These are phyloP conservation scores for Antheraea mylitta DNA, from an alignment of 1,140 invertebrate genomes.

Conservation along the genomic window DNA sequence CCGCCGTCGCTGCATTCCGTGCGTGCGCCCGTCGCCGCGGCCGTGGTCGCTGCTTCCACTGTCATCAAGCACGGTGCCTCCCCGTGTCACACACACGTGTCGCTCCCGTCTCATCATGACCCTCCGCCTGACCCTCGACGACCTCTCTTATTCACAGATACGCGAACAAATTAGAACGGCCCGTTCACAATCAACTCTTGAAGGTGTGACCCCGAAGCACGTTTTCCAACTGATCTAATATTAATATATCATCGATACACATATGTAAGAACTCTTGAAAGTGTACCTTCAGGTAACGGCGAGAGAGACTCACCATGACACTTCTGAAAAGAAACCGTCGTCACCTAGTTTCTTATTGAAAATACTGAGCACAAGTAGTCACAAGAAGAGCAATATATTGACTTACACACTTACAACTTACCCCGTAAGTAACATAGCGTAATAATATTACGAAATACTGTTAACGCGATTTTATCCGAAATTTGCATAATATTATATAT, in stretches of 20 bases:
- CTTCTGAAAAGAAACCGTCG: no score
- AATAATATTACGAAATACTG: not conserved
- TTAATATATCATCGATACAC: not conserved
- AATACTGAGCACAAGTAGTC: no score
- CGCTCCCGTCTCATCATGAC: slow-evolving; percentile 33
- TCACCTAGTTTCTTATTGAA: no score
- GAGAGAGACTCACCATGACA: no score
- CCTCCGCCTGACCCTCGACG: slow-evolving; percentile 52
- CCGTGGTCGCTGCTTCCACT: slow-evolving; percentile 32
- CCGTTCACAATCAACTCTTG: not conserved
- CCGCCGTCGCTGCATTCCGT: slow-evolving; percentile 60
- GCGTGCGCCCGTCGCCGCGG: slow-evolving; percentile 58
- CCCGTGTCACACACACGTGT: slow-evolving; percentile 40
- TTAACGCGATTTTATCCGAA: no score
- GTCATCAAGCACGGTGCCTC: slow-evolving; percentile 48
- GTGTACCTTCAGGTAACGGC: no score
- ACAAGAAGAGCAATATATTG: no score
- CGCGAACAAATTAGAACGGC: not conserved
- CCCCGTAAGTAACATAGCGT: not conserved
- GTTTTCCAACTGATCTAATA: not conserved
- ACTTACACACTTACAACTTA: not conserved
- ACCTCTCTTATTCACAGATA: slow-evolving; percentile 11
- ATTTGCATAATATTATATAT: no score
- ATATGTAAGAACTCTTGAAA: not conserved
- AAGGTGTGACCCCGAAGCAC: not conserved